A percentile compares a stretch with the other conserved stretches of the same genome.
Evolutionary conservation across 1,140 invertebrate species (phyloP).

Genomic region (Sogatella furcifera): DNA sequence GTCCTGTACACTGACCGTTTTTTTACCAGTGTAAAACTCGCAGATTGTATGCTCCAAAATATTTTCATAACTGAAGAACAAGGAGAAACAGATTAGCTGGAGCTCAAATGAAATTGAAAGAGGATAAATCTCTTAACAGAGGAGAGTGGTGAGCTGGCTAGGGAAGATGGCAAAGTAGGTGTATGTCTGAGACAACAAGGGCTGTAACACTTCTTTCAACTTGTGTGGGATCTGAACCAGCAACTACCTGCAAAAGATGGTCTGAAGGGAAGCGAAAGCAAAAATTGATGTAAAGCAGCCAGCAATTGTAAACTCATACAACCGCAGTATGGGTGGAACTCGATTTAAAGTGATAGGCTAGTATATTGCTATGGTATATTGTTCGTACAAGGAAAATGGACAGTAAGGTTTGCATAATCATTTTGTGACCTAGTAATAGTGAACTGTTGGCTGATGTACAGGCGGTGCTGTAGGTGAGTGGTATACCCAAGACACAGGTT

Average conservation of each 20-base stretch:
- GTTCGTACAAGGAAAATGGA: slow-evolving; percentile 26
- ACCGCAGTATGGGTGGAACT: slow-evolving; percentile 28
- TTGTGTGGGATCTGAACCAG: slow-evolving; percentile 7
- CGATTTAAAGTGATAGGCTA: slow-evolving; percentile 25
- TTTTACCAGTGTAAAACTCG: slow-evolving; percentile 13
- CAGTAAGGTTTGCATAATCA: slow-evolving; percentile 26
- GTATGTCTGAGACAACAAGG: too few relatives aligned
- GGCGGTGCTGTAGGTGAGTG: not conserved
- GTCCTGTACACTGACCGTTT: slow-evolving; percentile 23
- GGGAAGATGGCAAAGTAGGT: slow-evolving; percentile 5
- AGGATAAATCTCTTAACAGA: not conserved
- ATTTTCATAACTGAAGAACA: slow-evolving; percentile 6
- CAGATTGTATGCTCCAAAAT: slow-evolving; percentile 2
- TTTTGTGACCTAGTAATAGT: slow-evolving; percentile 23
- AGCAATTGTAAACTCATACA: slow-evolving; percentile 24
- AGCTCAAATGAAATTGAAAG: not conserved
- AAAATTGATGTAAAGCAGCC: slow-evolving; percentile 21
- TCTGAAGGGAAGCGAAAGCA: slow-evolving; percentile 25
- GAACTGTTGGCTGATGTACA: slow-evolving; percentile 23
- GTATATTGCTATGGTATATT: slow-evolving; percentile 22
- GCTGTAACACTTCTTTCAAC: slow-evolving; percentile 6
- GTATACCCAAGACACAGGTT: not conserved
- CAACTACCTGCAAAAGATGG: slow-evolving; percentile 21
- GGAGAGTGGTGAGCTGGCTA: not conserved
- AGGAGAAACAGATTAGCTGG: slow-evolving; percentile 1